phyloP scores from a whole-genome alignment of 2,113 vertebrate genomes.

The Eolophus roseicapilla region DNA sequence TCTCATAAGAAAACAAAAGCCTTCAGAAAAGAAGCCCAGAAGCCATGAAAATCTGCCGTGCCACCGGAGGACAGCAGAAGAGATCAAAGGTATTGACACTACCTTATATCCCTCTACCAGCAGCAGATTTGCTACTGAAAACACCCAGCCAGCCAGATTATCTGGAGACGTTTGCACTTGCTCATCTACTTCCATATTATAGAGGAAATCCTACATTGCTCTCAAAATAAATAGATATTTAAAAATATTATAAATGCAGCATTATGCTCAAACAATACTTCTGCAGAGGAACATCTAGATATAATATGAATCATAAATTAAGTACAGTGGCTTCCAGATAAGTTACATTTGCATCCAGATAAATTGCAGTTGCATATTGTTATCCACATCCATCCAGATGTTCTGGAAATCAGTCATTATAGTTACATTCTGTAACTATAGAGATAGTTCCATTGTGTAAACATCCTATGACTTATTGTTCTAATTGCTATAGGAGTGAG shows the following conservation, averaged over 20 bases:
- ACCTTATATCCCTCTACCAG: background rate
- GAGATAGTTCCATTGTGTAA: background rate
- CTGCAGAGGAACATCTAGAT: background rate
- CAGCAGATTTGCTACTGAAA: background rate
- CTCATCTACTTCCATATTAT: background rate
- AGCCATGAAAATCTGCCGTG: background rate
- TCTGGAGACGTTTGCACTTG: background rate
- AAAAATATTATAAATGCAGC: background rate
- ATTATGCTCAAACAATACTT: background rate
- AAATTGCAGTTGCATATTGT: background rate
- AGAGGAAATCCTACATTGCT: background rate
- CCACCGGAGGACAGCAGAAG: background rate
- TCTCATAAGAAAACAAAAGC: background rate
- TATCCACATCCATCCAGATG: slow-evolving; percentile 8
- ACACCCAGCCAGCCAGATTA: background rate
- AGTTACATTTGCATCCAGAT: background rate
- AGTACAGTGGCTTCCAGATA: background rate
- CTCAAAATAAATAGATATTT: background rate
- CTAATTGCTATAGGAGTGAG: background rate
- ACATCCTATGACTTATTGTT: background rate
- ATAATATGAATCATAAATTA: background rate
- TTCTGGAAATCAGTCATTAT: slow-evolving; percentile 15
- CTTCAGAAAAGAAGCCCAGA: background rate
- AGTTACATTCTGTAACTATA: background rate
- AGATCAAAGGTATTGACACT: background rate